Conservation (phyloP, 2,113 vertebrate species). For the Copsychus sechellarum region DNA sequence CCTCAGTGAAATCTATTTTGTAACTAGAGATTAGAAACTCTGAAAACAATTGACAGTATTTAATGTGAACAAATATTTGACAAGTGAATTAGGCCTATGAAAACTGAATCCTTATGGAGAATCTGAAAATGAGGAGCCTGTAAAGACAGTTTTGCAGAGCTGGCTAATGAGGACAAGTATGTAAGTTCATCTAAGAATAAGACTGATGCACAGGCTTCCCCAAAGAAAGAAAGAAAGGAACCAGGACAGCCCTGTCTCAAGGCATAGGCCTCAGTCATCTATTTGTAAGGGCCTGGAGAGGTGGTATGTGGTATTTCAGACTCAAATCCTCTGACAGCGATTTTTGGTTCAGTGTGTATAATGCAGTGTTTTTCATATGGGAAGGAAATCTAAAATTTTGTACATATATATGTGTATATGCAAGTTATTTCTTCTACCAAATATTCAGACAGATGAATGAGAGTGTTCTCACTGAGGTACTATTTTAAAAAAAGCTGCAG, state of each 20-base stretch:
- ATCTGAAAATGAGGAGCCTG: not conserved
- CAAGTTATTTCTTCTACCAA: not conserved
- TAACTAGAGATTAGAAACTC: not conserved
- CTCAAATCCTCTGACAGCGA: not conserved
- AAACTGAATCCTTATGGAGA: not conserved
- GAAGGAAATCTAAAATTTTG: not conserved
- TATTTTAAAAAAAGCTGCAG: not conserved
- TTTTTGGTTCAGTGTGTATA: not conserved
- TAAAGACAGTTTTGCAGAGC: not conserved
- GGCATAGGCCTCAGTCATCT: not conserved
- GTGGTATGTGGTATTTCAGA: not conserved
- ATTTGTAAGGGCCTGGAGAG: not conserved
- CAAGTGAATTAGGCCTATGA: not conserved
- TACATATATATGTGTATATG: not conserved
- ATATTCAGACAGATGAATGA: not conserved
- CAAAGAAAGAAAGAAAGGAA: not conserved
- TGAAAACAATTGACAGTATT: not conserved
- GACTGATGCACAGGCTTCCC: not conserved
- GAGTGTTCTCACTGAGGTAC: not conserved
- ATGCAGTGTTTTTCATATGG: not conserved
- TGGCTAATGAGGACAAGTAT: not conserved
- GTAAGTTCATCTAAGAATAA: not conserved
- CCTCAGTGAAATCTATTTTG: not conserved
- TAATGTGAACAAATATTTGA: not conserved
- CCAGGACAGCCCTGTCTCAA: not conserved